These are phyloP conservation scores for Phalloptychus januarius DNA, from an alignment of 2,797 vertebrate species.

Conservation along the genomic window DNA sequence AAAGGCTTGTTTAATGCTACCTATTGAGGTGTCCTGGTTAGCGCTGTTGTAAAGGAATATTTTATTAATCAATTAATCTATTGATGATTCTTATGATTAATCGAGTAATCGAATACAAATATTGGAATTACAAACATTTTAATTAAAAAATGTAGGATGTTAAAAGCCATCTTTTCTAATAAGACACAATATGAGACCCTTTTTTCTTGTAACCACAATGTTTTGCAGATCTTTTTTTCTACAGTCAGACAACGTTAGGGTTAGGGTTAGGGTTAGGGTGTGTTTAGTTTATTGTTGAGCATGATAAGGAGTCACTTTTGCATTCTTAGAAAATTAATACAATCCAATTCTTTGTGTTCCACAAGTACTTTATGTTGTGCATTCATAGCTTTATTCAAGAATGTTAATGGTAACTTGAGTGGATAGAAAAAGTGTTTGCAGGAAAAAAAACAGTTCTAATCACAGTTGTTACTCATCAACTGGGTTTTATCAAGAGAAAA, in stretches of 20 bases:
- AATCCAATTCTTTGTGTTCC: not conserved
- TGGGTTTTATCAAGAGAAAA: not conserved
- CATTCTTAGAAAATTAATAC: not conserved
- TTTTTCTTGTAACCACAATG: not conserved
- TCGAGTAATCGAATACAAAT: no score
- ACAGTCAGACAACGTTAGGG: not conserved
- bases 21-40: not conserved
- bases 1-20: not conserved
- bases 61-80: no score
- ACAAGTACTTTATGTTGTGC: not conserved
- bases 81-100: no score
- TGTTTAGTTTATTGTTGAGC: not conserved
- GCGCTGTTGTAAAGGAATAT: no score
- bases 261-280: no score
- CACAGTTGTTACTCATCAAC: not conserved
- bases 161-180: no score
- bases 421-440: not conserved
- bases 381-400: not conserved
- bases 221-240: not conserved
- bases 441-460: not conserved
- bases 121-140: no score
- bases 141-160: not conserved
- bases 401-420: not conserved
- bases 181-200: not conserved
- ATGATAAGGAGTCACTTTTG: not conserved